Evolutionary conservation across 2,113 vertebrate genomes (phyloP).

Genomic region (Channa maculata): DNA sequence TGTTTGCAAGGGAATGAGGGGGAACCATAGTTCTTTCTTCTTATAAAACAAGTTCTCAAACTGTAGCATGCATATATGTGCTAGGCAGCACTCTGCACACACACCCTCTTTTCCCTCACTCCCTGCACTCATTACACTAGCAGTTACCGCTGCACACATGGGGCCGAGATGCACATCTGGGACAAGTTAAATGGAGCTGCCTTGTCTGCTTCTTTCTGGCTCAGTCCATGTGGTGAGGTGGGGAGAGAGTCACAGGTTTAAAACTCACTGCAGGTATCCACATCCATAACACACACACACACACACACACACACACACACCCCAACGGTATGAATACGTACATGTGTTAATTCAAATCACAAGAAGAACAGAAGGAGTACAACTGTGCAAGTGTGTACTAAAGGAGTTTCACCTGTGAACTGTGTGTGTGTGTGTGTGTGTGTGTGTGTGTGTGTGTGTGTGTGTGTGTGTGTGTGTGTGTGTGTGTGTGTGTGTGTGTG

Average conservation of each 20-base stretch:
- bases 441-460: slow-evolving; percentile 34
- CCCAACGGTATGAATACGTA: slow-evolving; percentile 2
- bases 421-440: slow-evolving; percentile 33
- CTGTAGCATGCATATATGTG: neutral
- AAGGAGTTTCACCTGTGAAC: slow-evolving; percentile 57
- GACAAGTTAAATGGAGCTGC: slow-evolving; percentile 77
- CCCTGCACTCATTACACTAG: slow-evolving; percentile 36
- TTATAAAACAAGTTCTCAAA: slow-evolving; percentile 10
- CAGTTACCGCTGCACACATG: slow-evolving; percentile 51
- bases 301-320: neutral
- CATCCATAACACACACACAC: neutral
- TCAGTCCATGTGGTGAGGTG: slow-evolving; percentile 19
- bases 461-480: neutral
- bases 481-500: neutral
- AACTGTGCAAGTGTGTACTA: slow-evolving; percentile 2
- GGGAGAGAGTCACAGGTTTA: slow-evolving; percentile 44
- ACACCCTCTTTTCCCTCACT: slow-evolving; percentile 20
- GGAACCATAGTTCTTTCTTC: neutral
- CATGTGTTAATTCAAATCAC: slow-evolving; percentile 25
- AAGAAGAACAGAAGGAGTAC: slow-evolving; percentile 10
- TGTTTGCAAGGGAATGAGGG: neutral
- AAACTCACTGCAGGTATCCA: slow-evolving; percentile 61
- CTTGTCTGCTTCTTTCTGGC: slow-evolving; percentile 51
- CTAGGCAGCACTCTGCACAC: slow-evolving; percentile 23
- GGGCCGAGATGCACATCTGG: slow-evolving; percentile 80